A percentile compares a stretch with the other conserved stretches of the same genome.
These are phyloP conservation scores for Gephyroberyx darwinii DNA, from an alignment of 2,797 vertebrate species.

Conservation along the genomic window DNA sequence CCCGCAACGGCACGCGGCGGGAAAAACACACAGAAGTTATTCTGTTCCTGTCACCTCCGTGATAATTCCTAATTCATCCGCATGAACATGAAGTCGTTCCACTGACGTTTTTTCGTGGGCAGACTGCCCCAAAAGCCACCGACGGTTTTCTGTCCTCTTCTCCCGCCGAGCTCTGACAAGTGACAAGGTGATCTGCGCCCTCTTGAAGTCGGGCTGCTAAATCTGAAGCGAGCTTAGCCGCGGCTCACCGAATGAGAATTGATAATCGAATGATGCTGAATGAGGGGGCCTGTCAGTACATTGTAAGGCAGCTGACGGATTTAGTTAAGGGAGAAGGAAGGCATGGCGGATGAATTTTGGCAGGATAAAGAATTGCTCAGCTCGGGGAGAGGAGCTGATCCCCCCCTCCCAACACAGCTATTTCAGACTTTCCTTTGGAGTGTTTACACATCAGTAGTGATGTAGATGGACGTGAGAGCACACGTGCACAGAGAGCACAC, in stretches of 20 bases:
- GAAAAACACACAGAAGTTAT: slow-evolving; percentile 50
- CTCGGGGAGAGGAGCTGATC: slow-evolving; percentile 62
- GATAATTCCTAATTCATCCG: slow-evolving; percentile 57
- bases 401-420: slow-evolving; percentile 56
- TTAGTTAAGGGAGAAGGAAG: slow-evolving; percentile 76
- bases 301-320: slow-evolving; percentile 76
- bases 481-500: too few relatives aligned
- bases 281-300: slow-evolving; percentile 76
- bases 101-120: slow-evolving; percentile 43
- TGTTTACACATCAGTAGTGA: slow-evolving; percentile 57
- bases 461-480: slow-evolving; percentile 20
- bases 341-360: slow-evolving; percentile 76
- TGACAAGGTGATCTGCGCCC: slow-evolving; percentile 78
- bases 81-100: slow-evolving; percentile 66
- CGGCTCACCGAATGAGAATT: slow-evolving; percentile 77
- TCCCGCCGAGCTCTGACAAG: slow-evolving; percentile 64
- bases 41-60: slow-evolving; percentile 58
- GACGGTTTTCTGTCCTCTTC: slow-evolving; percentile 68
- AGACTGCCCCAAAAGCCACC: slow-evolving; percentile 55
- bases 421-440: slow-evolving; percentile 64
- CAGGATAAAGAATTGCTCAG: slow-evolving; percentile 76
- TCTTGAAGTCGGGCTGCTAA: slow-evolving; percentile 72
- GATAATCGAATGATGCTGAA: slow-evolving; percentile 81
- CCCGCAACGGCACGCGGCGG: slow-evolving; percentile 34
- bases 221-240: slow-evolving; percentile 74